A percentile compares a stretch with the other conserved stretches of the same genome.
Conservation (phyloP, 2,888 invertebrate genomes). For the Oscheius myriophilus region DNA sequence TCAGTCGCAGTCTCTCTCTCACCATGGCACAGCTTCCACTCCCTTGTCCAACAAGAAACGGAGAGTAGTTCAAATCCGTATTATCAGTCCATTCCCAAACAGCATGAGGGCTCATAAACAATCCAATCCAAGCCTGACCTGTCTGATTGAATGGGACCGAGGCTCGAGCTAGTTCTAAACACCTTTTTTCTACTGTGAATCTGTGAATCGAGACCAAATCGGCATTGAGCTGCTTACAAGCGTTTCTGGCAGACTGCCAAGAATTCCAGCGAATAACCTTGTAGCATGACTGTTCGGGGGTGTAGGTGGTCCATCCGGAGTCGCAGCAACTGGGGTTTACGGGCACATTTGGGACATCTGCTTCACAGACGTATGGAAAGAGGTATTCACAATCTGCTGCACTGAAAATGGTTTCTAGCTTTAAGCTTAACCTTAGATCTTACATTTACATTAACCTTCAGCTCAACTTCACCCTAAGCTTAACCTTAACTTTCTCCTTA, state of each 20-base stretch:
- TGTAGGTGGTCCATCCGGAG: conserved; percentile 19
- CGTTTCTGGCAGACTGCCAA: conserved; percentile 14
- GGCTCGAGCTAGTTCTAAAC: conserved; percentile 18
- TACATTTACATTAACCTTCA: too few relatives aligned
- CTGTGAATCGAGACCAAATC: conserved; percentile 15
- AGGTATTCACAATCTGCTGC: conserved; percentile 18
- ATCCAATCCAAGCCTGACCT: conserved; percentile 19
- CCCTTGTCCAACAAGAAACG: conserved; percentile 17
- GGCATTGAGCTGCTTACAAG: conserved; percentile 17
- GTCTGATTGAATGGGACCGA: conserved; percentile 18
- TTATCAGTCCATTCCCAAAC: conserved; percentile 25
- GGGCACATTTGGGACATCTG: conserved; percentile 5
- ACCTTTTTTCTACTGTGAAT: background rate
- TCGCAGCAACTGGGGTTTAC: conserved; percentile 11
- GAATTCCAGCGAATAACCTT: conserved; percentile 21
- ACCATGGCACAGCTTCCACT: conserved; percentile 19
- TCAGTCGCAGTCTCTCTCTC: background rate
- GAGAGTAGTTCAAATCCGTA: conserved; percentile 10
- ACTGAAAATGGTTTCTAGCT: conserved; percentile 11
- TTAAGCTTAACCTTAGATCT: too few relatives aligned
- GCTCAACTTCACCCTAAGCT: too few relatives aligned
- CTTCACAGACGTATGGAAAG: conserved; percentile 24
- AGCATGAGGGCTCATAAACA: conserved; percentile 6
- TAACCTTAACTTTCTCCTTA: too few relatives aligned
- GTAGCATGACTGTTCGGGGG: background rate